Conservation (phyloP, 2,888 invertebrate genomes). For the Drosophila histrio region DNA sequence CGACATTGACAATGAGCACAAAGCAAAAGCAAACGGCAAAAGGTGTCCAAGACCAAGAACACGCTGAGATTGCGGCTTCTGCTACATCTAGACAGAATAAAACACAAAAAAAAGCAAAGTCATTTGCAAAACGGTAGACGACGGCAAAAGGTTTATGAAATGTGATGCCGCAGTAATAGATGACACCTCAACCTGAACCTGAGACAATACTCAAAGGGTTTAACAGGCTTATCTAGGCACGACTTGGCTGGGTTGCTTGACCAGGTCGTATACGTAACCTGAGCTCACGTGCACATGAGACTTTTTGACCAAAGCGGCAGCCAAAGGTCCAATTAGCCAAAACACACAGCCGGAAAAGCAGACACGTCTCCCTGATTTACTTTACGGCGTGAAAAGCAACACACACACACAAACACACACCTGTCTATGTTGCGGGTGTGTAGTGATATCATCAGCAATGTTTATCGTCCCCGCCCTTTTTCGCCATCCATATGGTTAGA, state of each 20-base stretch:
- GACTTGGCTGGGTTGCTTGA: slow-evolving; percentile 55
- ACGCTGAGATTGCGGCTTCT: slow-evolving; percentile 16
- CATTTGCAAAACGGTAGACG: slow-evolving; percentile 52
- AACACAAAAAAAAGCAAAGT: slow-evolving; percentile 28
- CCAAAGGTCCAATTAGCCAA: slow-evolving; percentile 61
- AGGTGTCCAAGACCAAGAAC: slow-evolving; percentile 57
- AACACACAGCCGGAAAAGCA: slow-evolving; percentile 29
- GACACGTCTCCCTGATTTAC: slow-evolving; percentile 49
- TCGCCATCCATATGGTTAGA: not conserved
- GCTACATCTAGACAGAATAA: slow-evolving; percentile 1
- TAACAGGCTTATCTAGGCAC: slow-evolving; percentile 71
- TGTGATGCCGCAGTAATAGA: slow-evolving; percentile 64
- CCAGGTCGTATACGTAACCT: slow-evolving; percentile 63
- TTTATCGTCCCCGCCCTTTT: slow-evolving; percentile 44
- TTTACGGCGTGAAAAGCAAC: not conserved
- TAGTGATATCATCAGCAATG: slow-evolving; percentile 65
- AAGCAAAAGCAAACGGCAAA: slow-evolving; percentile 29
- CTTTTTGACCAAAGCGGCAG: slow-evolving; percentile 32
- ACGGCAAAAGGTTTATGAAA: slow-evolving; percentile 71
- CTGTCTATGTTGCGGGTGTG: slow-evolving; percentile 2
- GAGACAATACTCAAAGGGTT: slow-evolving; percentile 4
- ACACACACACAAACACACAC: not conserved
- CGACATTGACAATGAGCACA: slow-evolving; percentile 75
- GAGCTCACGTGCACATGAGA: slow-evolving; percentile 63
- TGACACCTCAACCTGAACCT: slow-evolving; percentile 27